Evolutionary conservation across 2,797 vertebrate species (phyloP).

Genomic region (Ataeniobius toweri): DNA sequence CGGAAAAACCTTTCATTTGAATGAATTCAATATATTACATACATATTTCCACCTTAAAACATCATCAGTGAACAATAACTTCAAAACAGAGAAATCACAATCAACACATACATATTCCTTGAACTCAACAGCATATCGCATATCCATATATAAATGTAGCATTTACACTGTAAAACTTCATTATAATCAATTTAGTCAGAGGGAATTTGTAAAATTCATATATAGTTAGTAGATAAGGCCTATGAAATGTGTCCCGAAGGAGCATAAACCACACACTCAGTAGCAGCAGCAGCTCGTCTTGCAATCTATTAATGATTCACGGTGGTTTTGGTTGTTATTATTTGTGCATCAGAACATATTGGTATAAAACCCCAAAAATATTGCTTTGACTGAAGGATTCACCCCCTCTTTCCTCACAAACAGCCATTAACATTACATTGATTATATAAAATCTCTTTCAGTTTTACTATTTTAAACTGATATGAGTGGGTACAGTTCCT

Average conservation of each 20-base stretch:
- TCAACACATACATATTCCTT: too few species aligned
- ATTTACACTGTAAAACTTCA: background rate
- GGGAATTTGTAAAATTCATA: background rate
- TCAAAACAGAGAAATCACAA: too few species aligned
- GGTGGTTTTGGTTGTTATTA: background rate
- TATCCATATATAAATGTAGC: too few species aligned
- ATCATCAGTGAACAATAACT: too few species aligned
- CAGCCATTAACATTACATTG: background rate
- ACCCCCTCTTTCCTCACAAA: too few species aligned
- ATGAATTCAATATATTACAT: too few species aligned
- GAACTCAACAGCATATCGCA: too few species aligned
- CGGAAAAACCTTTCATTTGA: too few species aligned
- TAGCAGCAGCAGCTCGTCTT: background rate
- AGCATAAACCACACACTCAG: background rate
- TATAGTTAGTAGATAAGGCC: background rate
- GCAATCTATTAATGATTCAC: background rate
- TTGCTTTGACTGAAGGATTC: too few species aligned
- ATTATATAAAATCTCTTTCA: background rate
- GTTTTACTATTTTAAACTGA: too few species aligned
- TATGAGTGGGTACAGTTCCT: too few species aligned
- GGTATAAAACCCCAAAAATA: background rate
- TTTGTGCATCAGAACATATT: background rate
- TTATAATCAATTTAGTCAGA: background rate
- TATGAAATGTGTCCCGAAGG: background rate
- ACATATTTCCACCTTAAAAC: too few species aligned